Evolutionary conservation across 2,113 vertebrate species (phyloP).

Genomic region (Oncorhynchus kisutch): DNA sequence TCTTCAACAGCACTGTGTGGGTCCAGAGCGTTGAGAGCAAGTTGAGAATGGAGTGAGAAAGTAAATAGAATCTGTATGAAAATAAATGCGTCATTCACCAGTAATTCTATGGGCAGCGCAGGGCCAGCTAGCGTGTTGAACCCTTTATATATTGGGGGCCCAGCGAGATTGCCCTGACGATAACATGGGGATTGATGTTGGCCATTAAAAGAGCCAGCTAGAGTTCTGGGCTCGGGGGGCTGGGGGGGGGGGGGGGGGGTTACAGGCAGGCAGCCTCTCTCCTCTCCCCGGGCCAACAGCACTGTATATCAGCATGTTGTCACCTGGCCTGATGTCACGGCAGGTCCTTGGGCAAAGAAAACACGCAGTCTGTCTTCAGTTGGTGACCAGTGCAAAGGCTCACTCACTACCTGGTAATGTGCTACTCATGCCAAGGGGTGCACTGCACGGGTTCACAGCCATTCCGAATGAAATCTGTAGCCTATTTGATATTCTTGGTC

Average conservation of each 20-base stretch:
- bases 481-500: constrained; percentile 24
- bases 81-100: constrained; percentile 60
- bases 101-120: constrained; percentile 52
- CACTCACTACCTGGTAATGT: constrained; percentile 53
- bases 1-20: constrained; percentile 22
- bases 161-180: constrained; percentile 46
- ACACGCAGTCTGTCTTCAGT: constrained; percentile 40
- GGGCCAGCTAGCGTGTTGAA: constrained; percentile 22
- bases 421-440: constrained; percentile 36
- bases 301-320: constrained; percentile 66
- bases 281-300: constrained; percentile 32
- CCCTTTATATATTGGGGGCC: constrained; percentile 21
- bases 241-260: constrained; percentile 50
- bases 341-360: constrained; percentile 62
- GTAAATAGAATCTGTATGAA: constrained; percentile 56
- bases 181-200: constrained; percentile 67
- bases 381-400: constrained; percentile 31
- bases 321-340: constrained; percentile 65
- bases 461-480: constrained; percentile 32
- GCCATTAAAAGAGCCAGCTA: constrained; percentile 44
- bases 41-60: constrained; percentile 53
- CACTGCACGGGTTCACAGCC: constrained; percentile 33
- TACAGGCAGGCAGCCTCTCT: constrained; percentile 37
- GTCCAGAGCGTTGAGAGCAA: constrained; percentile 55
- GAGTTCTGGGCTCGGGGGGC: not conserved